These are phyloP conservation scores for Drosophila kepulauana DNA, from an alignment of 1,140 invertebrate genomes.

Conservation along the genomic window DNA sequence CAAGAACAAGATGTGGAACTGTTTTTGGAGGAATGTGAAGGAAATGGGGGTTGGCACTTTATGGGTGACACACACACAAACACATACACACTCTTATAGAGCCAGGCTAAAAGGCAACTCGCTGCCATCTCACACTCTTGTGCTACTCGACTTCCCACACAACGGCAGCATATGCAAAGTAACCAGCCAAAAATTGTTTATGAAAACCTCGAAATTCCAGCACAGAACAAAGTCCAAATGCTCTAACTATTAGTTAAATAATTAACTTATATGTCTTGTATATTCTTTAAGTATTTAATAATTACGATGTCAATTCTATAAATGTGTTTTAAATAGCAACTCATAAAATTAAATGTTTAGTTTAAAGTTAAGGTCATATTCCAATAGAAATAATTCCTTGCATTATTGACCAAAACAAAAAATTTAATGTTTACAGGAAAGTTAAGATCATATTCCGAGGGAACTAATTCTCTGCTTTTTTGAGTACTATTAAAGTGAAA, in stretches of 20 bases:
- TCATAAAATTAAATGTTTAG: no score
- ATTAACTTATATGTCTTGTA: no score
- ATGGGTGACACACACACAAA: conserved; percentile 49
- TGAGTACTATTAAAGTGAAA: no score
- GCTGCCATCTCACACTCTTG: conserved; percentile 1
- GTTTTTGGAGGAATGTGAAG: conserved; percentile 18
- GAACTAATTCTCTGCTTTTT: no score
- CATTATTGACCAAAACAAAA: no score
- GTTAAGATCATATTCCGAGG: no score
- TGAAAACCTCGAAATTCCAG: conserved; percentile 48
- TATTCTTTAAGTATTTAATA: not conserved
- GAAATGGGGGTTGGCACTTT: conserved; percentile 59
- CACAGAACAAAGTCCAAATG: conserved; percentile 7
- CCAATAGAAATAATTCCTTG: no score
- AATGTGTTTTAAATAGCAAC: no score
- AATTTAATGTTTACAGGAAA: no score
- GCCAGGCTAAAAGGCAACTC: conserved; percentile 20
- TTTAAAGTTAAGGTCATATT: no score
- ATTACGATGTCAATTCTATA: no score
- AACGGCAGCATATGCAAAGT: conserved; percentile 49
- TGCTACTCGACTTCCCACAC: conserved; percentile 17
- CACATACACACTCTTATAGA: conserved; percentile 19
- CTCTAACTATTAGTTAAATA: conserved; percentile 21
- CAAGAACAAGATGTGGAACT: conserved; percentile 45
- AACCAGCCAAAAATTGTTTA: conserved; percentile 65